Evolutionary conservation across 2,797 vertebrate genomes (phyloP).

Genomic region (Arctocebus calabarensis): DNA sequence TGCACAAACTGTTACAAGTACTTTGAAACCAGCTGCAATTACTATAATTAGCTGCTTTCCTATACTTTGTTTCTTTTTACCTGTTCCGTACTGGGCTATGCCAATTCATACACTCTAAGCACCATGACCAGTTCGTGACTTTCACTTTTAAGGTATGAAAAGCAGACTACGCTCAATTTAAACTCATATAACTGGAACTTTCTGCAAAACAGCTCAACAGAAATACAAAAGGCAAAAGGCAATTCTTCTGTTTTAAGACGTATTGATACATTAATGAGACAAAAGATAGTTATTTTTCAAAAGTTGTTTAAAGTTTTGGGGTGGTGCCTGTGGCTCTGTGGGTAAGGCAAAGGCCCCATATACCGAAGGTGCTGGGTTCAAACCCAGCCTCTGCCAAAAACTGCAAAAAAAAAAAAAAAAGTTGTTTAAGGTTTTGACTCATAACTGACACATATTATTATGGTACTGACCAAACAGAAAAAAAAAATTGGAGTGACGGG

Average conservation of each 20-base stretch:
- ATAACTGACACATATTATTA: background rate
- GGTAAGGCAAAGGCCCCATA: too few relatives aligned
- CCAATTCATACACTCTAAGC: conserved; percentile 71
- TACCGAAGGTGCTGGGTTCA: too few relatives aligned
- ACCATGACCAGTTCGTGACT: conserved; percentile 66
- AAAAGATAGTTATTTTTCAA: conserved; percentile 24
- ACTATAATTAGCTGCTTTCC: conserved; percentile 92
- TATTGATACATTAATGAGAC: background rate
- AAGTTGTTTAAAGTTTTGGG: background rate
- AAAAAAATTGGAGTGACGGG: background rate
- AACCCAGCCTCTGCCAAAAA: too few relatives aligned
- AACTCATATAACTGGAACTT: background rate
- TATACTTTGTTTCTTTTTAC: conserved; percentile 86
- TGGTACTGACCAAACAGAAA: background rate
- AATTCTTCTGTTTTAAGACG: conserved; percentile 35
- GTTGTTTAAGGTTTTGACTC: background rate
- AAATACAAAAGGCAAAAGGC: conserved; percentile 9
- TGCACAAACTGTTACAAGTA: conserved; percentile 92
- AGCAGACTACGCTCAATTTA: background rate
- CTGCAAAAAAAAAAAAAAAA: too few relatives aligned
- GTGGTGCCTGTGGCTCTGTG: too few relatives aligned
- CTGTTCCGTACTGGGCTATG: conserved; percentile 82
- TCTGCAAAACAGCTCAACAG: background rate
- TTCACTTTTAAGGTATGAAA: background rate
- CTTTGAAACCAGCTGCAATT: conserved; percentile 94